Percentiles rank a stretch among this genome's conserved stretches.
phyloP scores from a whole-genome alignment of 2,888 invertebrate species.

The Oeneis ivallda region DNA sequence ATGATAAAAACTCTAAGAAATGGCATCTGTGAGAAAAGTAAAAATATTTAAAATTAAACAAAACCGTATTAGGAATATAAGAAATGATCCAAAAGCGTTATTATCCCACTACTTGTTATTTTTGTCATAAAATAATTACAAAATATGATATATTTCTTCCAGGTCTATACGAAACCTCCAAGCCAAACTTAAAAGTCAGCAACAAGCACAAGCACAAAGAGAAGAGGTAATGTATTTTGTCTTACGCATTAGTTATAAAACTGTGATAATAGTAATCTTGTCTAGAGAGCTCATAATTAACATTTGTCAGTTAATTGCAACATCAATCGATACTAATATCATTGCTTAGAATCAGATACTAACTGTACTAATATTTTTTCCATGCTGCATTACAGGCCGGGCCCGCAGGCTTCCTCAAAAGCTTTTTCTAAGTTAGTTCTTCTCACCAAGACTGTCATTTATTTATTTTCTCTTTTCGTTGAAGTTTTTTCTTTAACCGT shows the following conservation, averaged over 20 bases:
- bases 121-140: background rate
- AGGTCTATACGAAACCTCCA: conserved; percentile 95
- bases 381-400: conserved; percentile 86
- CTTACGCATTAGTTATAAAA: background rate
- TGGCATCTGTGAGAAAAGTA: too few species aligned
- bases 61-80: background rate
- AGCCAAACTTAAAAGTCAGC: conserved; percentile 93
- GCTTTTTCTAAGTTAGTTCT: conserved; percentile 91
- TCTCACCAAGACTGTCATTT: conserved; percentile 79
- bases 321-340: background rate
- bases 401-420: conserved; percentile 96
- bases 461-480: conserved; percentile 71
- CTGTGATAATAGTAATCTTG: background rate
- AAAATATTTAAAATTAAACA: background rate
- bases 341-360: background rate
- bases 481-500: conserved; percentile 63
- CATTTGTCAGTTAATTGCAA: background rate
- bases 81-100: background rate
- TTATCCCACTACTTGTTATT: too few species aligned
- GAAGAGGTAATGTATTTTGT: conserved; percentile 84
- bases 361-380: conserved; percentile 44
- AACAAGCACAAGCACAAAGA: conserved; percentile 89
- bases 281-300: background rate
- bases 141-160: conserved; percentile 53
- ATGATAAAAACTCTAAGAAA: too few species aligned